phyloP scores from a whole-genome alignment of 2,797 vertebrate species.

The Myiotriccus ornatus region DNA sequence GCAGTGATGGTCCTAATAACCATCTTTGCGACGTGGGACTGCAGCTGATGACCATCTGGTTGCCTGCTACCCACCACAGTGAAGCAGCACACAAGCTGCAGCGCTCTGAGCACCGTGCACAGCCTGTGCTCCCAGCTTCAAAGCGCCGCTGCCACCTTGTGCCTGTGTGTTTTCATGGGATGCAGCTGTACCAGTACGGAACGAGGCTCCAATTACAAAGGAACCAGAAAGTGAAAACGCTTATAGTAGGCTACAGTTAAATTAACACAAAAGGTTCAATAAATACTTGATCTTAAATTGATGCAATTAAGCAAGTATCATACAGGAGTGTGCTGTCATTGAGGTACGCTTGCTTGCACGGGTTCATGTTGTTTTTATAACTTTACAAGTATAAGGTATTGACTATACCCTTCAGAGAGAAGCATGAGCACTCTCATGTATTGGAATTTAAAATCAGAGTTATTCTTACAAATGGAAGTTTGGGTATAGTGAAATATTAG shows the following conservation, averaged over 20 bases:
- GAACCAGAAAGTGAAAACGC: background rate
- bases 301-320: background rate
- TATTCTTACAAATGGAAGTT: background rate
- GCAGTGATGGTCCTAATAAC: accelerated
- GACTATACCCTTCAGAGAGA: background rate
- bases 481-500: background rate
- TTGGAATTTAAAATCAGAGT: background rate
- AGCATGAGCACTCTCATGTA: background rate
- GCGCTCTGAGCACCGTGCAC: background rate
- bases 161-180: background rate
- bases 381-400: background rate
- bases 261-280: background rate
- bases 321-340: background rate
- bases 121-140: background rate
- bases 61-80: background rate
- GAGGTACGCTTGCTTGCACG: background rate
- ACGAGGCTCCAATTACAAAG: background rate
- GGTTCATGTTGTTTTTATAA: background rate
- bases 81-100: background rate
- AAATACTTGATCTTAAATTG: background rate
- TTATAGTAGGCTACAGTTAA: background rate
- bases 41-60: background rate
- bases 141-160: background rate
- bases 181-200: accelerated
- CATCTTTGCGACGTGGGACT: background rate